phyloP scores from a whole-genome alignment of 1,140 invertebrate genomes.

The Zophobas morio region DNA sequence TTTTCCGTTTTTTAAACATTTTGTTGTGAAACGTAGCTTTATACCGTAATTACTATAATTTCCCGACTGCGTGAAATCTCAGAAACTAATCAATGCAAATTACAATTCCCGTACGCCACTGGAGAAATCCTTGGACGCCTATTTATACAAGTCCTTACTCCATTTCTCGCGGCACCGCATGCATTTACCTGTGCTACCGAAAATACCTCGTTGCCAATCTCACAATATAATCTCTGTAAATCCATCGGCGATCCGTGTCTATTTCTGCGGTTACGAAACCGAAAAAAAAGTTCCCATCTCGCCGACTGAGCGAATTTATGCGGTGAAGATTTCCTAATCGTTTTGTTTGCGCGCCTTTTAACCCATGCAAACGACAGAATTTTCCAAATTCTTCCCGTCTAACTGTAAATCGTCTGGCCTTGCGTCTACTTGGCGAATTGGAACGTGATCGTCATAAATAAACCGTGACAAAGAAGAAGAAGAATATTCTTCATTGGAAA shows the following conservation, averaged over 20 bases:
- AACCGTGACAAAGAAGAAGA: slow-evolving; percentile 53
- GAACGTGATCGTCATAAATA: slow-evolving; percentile 55
- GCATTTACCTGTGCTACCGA: slow-evolving; percentile 43
- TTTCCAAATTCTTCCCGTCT: slow-evolving; percentile 52
- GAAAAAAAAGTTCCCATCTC: slow-evolving; percentile 4
- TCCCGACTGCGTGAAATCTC: no score
- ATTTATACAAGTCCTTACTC: slow-evolving; percentile 49
- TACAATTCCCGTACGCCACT: slow-evolving; percentile 12
- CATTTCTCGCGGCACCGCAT: slow-evolving; percentile 41
- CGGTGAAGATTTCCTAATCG: slow-evolving; percentile 29
- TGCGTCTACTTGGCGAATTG: slow-evolving; percentile 57
- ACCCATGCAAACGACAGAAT: slow-evolving; percentile 53
- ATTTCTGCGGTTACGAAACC: slow-evolving; percentile 36
- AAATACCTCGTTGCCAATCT: slow-evolving; percentile 45
- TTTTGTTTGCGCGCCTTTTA: slow-evolving; percentile 25
- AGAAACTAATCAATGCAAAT: no score
- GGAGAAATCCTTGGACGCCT: slow-evolving; percentile 43
- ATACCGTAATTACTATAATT: no score
- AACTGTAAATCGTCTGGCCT: slow-evolving; percentile 59
- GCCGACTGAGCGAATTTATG: neutral
- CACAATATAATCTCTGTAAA: neutral
- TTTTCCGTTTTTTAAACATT: no score
- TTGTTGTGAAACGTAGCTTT: no score
- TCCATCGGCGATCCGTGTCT: slow-evolving; percentile 16
- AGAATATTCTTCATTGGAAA: slow-evolving; percentile 5